These are phyloP conservation scores for Thinocorus orbignyianus DNA, from an alignment of 2,113 vertebrate species.

Conservation along the genomic window DNA sequence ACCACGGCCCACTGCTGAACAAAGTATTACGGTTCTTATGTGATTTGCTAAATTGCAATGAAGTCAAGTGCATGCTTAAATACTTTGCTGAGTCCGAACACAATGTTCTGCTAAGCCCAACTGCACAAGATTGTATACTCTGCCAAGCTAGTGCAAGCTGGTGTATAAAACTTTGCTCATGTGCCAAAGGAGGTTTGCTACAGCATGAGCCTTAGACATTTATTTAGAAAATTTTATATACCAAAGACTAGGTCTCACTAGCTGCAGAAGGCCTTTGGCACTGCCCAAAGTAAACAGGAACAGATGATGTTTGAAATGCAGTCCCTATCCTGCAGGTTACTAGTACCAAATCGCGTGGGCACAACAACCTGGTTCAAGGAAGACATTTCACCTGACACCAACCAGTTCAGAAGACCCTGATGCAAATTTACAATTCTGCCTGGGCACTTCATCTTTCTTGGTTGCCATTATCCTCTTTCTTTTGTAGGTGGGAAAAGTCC, in stretches of 20 bases:
- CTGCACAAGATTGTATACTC: neutral
- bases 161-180: neutral
- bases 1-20: fast-evolving
- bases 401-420: neutral
- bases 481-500: neutral
- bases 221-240: neutral
- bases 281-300: neutral
- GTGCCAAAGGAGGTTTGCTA: neutral
- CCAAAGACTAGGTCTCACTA: neutral
- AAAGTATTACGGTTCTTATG: neutral
- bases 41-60: neutral
- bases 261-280: neutral
- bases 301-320: neutral
- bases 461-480: neutral
- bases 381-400: neutral
- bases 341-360: fast-evolving
- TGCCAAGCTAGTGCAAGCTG: neutral
- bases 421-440: neutral
- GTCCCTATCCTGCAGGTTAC: neutral
- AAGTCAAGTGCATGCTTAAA: neutral
- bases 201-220: neutral
- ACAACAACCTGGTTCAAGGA: neutral
- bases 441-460: neutral
- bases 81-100: neutral
- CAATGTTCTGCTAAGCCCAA: neutral